Evolutionary conservation across 2,888 invertebrate genomes (phyloP), one percentile per base, ranked within the genome.

Genomic region (Eupithecia inturbata): DNA sequence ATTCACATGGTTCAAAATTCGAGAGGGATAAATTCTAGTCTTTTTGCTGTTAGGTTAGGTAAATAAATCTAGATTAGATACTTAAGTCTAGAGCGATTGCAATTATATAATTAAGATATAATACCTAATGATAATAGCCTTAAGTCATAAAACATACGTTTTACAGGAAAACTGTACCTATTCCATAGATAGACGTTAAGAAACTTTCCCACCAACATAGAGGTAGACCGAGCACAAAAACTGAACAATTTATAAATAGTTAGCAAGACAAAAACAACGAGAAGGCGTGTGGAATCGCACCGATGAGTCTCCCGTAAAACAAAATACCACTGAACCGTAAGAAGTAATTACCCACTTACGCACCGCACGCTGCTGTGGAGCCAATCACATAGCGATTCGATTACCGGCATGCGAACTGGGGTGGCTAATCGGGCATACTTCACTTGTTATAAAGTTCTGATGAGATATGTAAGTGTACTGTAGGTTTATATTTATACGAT

Each of bases 291-390:
- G 33, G 72, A 70, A 36, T 73, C 71, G 69, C 74, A 49, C 28
- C 63, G 69, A 75, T 71, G 78, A 74, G 68, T 78, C 74, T 77
- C 70, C 75, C 78, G 79, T 77, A 76, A 79, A 79, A 78, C 78
- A 67, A 77, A 73, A 73, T 81, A 69, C 71, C 73, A 80, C 63
- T 80, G 79, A 80, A 78, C 79, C 80, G 79, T 80, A 72, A 73
- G 71, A 71, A 71, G 77, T 78, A 78, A 81, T 81, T 79, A 78
- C 75, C 71, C 72, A 77, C 77, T 80, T 77, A 78, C 77, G 75
- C 80, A 73, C 72, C 74, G 74, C 74, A 77, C 75, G 64, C 76
- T 78, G 64, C 76, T 78, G 73, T 79, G 74, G 74, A 77, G 76
- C 75, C 74, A 77, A 77, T 75, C 75, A 75, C 74, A 69, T 70